Base-by-base conservation (phyloP, 2,888 invertebrate genomes). In the Operophtera brumata region DNA sequence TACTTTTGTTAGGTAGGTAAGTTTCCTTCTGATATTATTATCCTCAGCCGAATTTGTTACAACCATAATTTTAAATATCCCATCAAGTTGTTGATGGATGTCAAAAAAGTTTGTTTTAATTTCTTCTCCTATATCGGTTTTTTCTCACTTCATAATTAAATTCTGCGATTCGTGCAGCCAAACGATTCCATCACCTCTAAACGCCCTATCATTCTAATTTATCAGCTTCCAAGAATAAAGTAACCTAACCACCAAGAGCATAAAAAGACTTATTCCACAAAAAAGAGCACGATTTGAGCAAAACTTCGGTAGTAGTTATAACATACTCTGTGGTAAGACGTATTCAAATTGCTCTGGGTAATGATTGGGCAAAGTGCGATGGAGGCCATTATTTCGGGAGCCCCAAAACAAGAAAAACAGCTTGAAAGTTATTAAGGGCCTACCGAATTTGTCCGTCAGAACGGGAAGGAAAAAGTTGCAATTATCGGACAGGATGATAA, bases 301-400 rank as follows among this genome's bases (percentile, higher is more conserved):
- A 54, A 30, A 34, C 14, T 14, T 30, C 10, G 30, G 7, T 28
- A 43, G 50, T 32, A 43, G 6, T n/a, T 41, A 10, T 11, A 6
- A 37, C 11, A 42, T 39, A 39, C 10, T 34, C 43, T 42, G 46
- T 46, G 43, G 47, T 65, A 72, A 70, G 69, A 66, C 61, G 69
- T 73, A 80, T 80, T 77, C 75, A 84, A 84, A 83, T 82, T 81
- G 72, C 61, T 65, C 36, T 13, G 47, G 47, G 49, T 65, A 71
- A 74, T 78, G 78, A 75, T 69, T 66, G 73, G 69, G 54, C 70
- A 67, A 76, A 80, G 80, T 79, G 83, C 77, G 77, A 80, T 76
- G 70, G 63, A 70, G 69, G 74, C 77, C 75, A 75, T 81, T 75
- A 81, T 77, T 81, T 78, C 77, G 76, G 82, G 75, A 78, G 75